Evolutionary conservation across 2,113 vertebrate genomes (phyloP).

Genomic region (Rana temporaria): DNA sequence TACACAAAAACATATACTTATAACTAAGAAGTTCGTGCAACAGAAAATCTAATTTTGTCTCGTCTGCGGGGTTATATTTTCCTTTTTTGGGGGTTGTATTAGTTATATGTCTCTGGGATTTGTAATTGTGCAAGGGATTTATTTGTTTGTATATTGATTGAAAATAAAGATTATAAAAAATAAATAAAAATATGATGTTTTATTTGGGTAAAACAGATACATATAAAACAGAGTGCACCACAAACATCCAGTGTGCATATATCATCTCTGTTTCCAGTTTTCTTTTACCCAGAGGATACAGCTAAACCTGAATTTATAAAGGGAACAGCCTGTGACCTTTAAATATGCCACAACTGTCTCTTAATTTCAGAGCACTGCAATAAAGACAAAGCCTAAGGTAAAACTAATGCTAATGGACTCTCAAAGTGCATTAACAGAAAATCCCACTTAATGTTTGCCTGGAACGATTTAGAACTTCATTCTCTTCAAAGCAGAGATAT

Average conservation of each 20-base stretch:
- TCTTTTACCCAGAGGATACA: slow-evolving; percentile 34
- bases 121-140: too few species aligned
- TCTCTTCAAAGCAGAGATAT: slow-evolving; percentile 4
- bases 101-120: too few species aligned
- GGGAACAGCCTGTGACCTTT: slow-evolving; percentile 53
- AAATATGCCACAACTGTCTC: slow-evolving; percentile 51
- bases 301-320: slow-evolving; percentile 47
- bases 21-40: too few species aligned
- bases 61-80: too few species aligned
- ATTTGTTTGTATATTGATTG: too few species aligned
- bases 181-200: too few species aligned
- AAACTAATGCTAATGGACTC: slow-evolving; percentile 54
- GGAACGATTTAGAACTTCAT: slow-evolving; percentile 48
- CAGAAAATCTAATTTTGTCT: too few species aligned
- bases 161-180: too few species aligned
- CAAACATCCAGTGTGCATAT: not conserved
- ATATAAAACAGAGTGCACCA: not conserved
- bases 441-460: slow-evolving; percentile 55
- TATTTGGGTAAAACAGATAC: not conserved
- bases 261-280: not conserved
- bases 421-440: slow-evolving; percentile 56
- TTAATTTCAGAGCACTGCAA: slow-evolving; percentile 55
- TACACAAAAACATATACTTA: not conserved
- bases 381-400: slow-evolving; percentile 55
- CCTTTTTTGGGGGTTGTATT: too few species aligned